Base-by-base conservation (phyloP, 1,140 invertebrate genomes). In the Pteromalus puparum region DNA sequence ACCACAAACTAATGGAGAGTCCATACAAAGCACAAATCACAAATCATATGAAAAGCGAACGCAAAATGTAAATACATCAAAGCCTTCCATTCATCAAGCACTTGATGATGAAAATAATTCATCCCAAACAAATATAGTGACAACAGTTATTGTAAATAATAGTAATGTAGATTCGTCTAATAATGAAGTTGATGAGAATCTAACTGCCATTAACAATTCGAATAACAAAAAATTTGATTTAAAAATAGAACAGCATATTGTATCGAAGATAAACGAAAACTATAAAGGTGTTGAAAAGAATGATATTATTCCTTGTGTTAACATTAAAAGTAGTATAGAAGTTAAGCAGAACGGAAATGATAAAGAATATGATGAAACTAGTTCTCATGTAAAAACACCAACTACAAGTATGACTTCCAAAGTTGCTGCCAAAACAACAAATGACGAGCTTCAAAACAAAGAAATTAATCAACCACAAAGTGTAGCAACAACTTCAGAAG, bases 271-370 rank as follows among this genome's bases (percentile, higher is more conserved):
- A 42, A 90, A 87, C 74, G 87, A 89, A 26, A 89, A 87, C 75
- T 89, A 86, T 30, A 89, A 88, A 53, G 85, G 87, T 13, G 86
- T 83, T n/a, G 90, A 91, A 10, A 90, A 88, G 13, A 89, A 86
- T 70, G 86, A 87, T 76, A 48, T 89, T 46, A 65, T 88, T 46
- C 84, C 89, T 38, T 86, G 79, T 72, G 86, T 91, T 34, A 91
- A 89, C 85, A 90, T 89, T 85, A 89, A 89, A 70, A 90, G 88
- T 82, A 90, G 87, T 46, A 88, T 91, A 30, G 88, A 91, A 83
- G 87, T 90, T 15, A 91, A 91, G 28, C 90, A 91, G 72, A 91
- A 90, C 79, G 88, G 89, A 30, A 87, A 87, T 9, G 88, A 91
- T 74, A 86, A 89, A 46, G 86, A 88, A 21, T 87, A 88, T 42